phyloP scores from a whole-genome alignment of 2,797 vertebrate genomes.

The Cephalopachus bancanus region DNA sequence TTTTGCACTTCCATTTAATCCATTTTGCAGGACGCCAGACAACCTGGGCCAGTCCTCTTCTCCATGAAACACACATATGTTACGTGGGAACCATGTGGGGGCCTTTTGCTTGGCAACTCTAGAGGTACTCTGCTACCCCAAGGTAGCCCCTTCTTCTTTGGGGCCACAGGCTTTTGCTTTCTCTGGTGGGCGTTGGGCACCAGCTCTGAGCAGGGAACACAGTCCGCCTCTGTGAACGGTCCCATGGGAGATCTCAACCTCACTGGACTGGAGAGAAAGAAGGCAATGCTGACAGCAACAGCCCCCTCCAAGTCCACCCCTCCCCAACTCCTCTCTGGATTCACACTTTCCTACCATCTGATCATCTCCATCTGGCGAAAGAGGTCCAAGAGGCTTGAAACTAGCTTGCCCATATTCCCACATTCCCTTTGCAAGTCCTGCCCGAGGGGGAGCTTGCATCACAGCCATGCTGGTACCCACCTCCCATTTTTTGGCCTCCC shows the following conservation, averaged over 20 bases:
- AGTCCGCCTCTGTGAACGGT: background rate
- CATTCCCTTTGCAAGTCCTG: constrained; percentile 35
- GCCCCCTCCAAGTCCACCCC: background rate
- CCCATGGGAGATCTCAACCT: background rate
- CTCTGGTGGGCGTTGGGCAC: background rate
- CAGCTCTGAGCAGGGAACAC: background rate
- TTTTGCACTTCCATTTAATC: background rate
- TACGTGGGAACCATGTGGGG: background rate
- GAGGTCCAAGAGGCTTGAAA: background rate
- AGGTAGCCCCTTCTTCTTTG: background rate
- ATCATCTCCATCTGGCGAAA: constrained; percentile 4
- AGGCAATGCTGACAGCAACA: background rate
- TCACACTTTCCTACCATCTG: background rate
- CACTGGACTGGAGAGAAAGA: background rate
- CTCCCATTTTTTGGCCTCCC: background rate
- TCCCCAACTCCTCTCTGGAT: background rate
- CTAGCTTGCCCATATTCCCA: background rate
- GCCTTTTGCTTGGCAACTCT: background rate
- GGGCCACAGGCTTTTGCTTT: background rate
- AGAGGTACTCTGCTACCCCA: background rate
- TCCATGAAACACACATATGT: background rate
- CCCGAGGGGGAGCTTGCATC: background rate
- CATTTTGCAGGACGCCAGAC: background rate
- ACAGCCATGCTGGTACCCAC: background rate
- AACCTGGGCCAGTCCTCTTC: background rate